Conservation (phyloP, 1,140 invertebrate genomes). For the Drosophila bipectinata region DNA sequence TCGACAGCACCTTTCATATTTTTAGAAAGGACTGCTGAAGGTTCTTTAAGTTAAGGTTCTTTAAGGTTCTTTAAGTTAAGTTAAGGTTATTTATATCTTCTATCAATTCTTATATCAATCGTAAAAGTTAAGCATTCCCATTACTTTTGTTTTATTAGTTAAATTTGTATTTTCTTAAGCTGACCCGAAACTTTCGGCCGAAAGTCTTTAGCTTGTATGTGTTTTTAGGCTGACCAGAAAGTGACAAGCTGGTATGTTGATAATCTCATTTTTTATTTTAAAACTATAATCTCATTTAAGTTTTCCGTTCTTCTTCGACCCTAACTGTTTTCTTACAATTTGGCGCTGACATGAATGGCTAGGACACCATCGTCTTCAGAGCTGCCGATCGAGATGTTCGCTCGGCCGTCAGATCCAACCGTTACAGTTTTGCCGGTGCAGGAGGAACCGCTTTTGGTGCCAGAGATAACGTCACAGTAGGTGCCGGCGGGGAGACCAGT, state of each 20-base stretch:
- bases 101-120: too few species aligned
- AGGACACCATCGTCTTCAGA: conserved; percentile 88
- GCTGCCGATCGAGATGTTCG: conserved; percentile 86
- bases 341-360: conserved; percentile 89
- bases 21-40: too few species aligned
- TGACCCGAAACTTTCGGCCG: too few species aligned
- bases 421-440: conserved; percentile 90
- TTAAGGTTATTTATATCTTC: too few species aligned
- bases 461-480: conserved; percentile 95
- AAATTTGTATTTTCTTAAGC: too few species aligned
- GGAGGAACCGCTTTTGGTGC: conserved; percentile 85
- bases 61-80: too few species aligned
- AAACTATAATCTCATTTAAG: conserved; percentile 25
- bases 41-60: too few species aligned
- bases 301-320: not conserved
- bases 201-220: too few species aligned
- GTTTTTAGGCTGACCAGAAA: not conserved
- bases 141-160: too few species aligned
- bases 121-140: too few species aligned
- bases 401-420: conserved; percentile 88
- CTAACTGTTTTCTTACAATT: conserved; percentile 48
- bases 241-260: conserved; percentile 1
- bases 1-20: too few species aligned
- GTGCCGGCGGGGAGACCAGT: conserved; percentile 90
- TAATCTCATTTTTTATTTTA: conserved; percentile 35